Conservation (phyloP, 1,140 invertebrate genomes). For the Papilio dardanus region DNA sequence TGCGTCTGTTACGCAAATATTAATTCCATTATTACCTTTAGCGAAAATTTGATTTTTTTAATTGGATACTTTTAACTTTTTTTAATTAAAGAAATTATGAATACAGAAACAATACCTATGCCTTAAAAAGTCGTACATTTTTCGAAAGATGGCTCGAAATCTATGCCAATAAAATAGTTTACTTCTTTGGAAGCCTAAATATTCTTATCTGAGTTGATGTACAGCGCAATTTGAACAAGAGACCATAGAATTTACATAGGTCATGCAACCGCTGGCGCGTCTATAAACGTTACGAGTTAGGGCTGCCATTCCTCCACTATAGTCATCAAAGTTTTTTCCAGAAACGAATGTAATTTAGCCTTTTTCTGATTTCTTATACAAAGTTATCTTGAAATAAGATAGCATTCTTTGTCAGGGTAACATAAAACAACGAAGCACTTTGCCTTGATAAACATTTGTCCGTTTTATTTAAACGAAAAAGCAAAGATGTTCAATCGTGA, state of each 20-base stretch:
- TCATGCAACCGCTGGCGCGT: conserved; percentile 13
- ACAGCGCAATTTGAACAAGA: background rate
- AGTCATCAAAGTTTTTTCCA: conserved; percentile 12
- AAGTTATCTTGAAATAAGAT: conserved; percentile 5
- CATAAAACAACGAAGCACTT: background rate
- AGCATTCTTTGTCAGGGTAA: background rate
- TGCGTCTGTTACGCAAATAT: background rate
- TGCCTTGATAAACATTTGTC: background rate
- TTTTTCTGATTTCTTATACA: conserved; percentile 20
- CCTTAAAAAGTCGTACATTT: no score
- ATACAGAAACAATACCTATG: no score
- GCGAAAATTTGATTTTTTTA: background rate
- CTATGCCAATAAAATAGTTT: background rate
- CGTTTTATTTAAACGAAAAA: background rate
- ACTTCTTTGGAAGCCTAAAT: background rate
- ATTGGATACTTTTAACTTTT: background rate
- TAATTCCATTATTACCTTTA: background rate
- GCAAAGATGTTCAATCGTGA: background rate
- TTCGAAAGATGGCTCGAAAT: background rate
- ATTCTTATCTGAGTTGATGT: conserved; percentile 1
- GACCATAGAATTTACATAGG: conserved; percentile 21
- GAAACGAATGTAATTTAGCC: conserved; percentile 20
- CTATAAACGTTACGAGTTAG: conserved; percentile 8
- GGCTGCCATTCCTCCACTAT: conserved; percentile 1
- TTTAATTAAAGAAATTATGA: no score